Percentiles rank a stretch among this genome's conserved stretches.
Evolutionary conservation across 2,113 vertebrate species (phyloP).

Genomic region (Dipodomys merriami): DNA sequence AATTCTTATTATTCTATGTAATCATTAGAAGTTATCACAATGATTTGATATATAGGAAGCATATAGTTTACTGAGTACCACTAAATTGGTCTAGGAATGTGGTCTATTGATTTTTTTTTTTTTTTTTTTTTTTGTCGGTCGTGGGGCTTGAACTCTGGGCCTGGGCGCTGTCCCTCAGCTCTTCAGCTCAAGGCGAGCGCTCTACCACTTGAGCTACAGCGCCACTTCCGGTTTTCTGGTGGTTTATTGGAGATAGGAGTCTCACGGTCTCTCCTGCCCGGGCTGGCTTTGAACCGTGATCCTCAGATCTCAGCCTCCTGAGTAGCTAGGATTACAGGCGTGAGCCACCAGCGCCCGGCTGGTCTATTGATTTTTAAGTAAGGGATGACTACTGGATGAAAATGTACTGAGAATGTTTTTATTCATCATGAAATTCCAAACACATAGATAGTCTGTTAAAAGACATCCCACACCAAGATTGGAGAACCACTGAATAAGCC

Average conservation of each 20-base stretch:
- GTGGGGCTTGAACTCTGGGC: too few species aligned
- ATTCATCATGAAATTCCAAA: not conserved
- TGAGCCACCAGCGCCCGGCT: too few species aligned
- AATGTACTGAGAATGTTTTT: constrained; percentile 9
- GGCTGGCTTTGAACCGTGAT: too few species aligned
- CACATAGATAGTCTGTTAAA: not conserved
- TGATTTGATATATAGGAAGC: not conserved
- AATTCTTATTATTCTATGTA: constrained; percentile 27
- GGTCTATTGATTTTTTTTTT: not conserved
- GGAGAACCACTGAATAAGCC: not conserved
- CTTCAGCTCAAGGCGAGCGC: too few species aligned
- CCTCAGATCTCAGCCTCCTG: too few species aligned
- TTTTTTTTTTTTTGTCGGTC: too few species aligned
- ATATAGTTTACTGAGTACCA: not conserved
- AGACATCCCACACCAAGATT: not conserved
- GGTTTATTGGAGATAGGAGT: too few species aligned
- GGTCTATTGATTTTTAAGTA: not conserved
- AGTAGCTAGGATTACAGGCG: too few species aligned
- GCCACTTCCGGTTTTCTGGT: too few species aligned
- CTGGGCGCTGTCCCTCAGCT: too few species aligned
- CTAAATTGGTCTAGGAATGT: not conserved
- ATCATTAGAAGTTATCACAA: not conserved
- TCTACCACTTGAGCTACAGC: too few species aligned
- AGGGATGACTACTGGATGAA: not conserved
- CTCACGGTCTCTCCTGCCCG: too few species aligned